Percentiles rank a stretch among this genome's conserved stretches.
These are phyloP conservation scores for Stegophylla sp. DNA, from an alignment of 2,888 invertebrate species.

Conservation along the genomic window DNA sequence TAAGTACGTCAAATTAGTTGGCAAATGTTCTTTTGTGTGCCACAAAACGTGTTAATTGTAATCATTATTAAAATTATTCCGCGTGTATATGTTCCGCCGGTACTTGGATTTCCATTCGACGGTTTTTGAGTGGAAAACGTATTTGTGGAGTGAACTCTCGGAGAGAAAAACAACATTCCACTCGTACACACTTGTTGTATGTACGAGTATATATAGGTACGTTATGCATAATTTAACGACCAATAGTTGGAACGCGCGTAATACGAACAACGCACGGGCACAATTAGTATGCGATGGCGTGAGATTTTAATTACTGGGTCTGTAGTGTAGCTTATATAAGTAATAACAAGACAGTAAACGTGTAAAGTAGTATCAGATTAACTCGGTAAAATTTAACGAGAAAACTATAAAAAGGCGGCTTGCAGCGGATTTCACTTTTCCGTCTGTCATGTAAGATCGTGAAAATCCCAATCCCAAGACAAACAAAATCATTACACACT, in stretches of 20 bases:
- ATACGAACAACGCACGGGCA: slow-evolving; percentile 13
- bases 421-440: too few species aligned
- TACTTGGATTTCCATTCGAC: background rate
- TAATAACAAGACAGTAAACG: slow-evolving; percentile 19
- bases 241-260: background rate
- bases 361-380: background rate
- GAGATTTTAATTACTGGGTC: slow-evolving; percentile 35
- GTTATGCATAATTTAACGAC: slow-evolving; percentile 17
- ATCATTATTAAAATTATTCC: background rate
- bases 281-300: slow-evolving; percentile 29
- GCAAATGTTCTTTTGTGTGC: too few species aligned
- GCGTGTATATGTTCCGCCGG: background rate
- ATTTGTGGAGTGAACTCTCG: background rate
- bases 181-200: too few species aligned
- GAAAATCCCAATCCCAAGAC: too few species aligned
- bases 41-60: background rate
- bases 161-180: background rate
- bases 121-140: background rate
- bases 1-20: too few species aligned
- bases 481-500: too few species aligned
- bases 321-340: slow-evolving; percentile 3
- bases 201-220: too few species aligned
- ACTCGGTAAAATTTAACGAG: background rate
- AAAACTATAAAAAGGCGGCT: too few species aligned
- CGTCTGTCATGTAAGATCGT: too few species aligned